Base-by-base conservation (phyloP, 1,140 invertebrate genomes). In the Artemia franciscana region DNA sequence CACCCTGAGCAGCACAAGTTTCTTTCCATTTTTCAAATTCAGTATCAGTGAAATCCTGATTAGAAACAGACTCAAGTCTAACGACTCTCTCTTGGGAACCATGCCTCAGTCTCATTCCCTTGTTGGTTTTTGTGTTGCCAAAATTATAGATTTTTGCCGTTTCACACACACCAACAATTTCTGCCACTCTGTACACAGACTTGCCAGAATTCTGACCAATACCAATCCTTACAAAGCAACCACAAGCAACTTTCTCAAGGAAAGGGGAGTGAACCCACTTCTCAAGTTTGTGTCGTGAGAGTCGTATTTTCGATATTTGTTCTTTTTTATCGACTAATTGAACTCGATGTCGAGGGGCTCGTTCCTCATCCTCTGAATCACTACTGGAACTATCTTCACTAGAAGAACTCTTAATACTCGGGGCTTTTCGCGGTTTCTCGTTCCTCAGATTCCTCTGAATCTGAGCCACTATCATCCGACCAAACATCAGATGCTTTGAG, bases 1-100 rank as follows among this genome's bases (percentile, higher is more conserved):
- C 80, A 26, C 82, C 82, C 56, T 87, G 82, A 1, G 82, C 73
- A 26, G 78, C 77, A 71, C 91, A 89, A 0, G 86, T 80, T 67
- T 90, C 84, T 68, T 84, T 80, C 93, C 93, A 99, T 71, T 94
- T 92, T 30, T 80, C 77, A 71, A 91, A 98, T 74, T 99, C 95
- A 3, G 79, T 82, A 23, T 95, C 88, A 0, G 86, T 85, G 70
- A 97, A 97, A 68, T 92, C 87, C 70, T 88, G 84, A 78, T 98
- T 98, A 4, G 91, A 96, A n/a, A 98, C 87, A 73, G 95, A 98
- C 72, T 97, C 92, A 60, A 98, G 75, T 26, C 93, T 75, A 71
- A 96, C 98, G 0, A 95, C 90, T 26, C 90, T 76, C 71, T 95
- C 91, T 65, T 94, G 86, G 0, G 80, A 78, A 0, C 91, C 93